Evolutionary conservation across 2,797 vertebrate species (phyloP).

Genomic region (Neoniphon sammara): DNA sequence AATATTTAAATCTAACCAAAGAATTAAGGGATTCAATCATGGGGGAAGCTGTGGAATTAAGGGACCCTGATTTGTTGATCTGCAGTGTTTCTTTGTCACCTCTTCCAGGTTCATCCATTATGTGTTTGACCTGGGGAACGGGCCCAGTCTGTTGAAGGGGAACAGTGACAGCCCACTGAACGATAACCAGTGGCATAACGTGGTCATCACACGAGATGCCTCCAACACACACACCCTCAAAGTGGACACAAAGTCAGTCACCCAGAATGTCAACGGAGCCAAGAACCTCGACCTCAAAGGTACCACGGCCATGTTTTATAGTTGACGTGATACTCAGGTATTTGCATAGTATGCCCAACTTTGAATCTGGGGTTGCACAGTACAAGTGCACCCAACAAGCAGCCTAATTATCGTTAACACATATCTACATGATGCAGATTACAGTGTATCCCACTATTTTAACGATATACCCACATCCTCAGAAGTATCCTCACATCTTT

Average conservation of each 20-base stretch:
- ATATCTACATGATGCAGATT: not conserved
- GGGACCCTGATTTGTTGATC: conserved; percentile 4
- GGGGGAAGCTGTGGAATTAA: too few relatives aligned
- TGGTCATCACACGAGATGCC: conserved; percentile 93
- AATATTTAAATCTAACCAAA: too few relatives aligned
- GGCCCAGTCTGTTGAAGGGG: conserved; percentile 95
- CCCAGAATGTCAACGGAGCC: conserved; percentile 96
- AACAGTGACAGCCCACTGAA: conserved; percentile 94
- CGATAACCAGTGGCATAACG: conserved; percentile 98
- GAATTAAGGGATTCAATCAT: too few relatives aligned
- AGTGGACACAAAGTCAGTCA: conserved; percentile 94
- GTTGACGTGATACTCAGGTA: not conserved
- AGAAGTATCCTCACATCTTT: not conserved
- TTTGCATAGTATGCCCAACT: not conserved
- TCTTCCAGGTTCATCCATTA: conserved; percentile 94
- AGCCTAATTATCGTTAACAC: not conserved
- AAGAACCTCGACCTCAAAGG: conserved; percentile 99
- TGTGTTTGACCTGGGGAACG: conserved; percentile 96
- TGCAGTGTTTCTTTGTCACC: not conserved
- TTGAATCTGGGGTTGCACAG: not conserved
- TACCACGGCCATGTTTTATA: conserved; percentile 47
- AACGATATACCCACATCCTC: not conserved
- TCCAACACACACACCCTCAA: conserved; percentile 96
- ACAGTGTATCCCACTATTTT: not conserved
- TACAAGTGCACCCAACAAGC: not conserved